Conservation (phyloP, 2,113 vertebrate genomes). For the Tursiops truncatus region DNA sequence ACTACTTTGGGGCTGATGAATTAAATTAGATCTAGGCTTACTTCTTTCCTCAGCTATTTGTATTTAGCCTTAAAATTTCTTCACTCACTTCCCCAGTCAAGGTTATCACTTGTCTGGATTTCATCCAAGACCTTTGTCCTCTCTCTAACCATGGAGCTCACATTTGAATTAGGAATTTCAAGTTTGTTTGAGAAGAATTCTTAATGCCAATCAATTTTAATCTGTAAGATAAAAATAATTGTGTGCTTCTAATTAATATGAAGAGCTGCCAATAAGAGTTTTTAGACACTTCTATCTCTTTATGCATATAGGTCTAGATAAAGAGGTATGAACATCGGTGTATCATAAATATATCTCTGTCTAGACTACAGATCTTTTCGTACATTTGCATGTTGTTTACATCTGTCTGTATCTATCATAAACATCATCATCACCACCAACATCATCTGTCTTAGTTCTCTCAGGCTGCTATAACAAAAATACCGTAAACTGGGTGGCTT, state of each 20-base stretch:
- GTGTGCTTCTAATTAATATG: conserved; percentile 5
- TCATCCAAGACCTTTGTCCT: conserved; percentile 21
- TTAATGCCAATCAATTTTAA: background rate
- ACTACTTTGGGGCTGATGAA: background rate
- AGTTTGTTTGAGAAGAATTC: conserved; percentile 16
- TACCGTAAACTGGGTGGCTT: background rate
- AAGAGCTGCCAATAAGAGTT: background rate
- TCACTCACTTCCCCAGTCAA: background rate
- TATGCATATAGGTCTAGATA: background rate
- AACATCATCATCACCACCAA: background rate
- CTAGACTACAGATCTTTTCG: background rate
- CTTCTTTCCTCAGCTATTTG: background rate
- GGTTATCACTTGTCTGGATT: conserved; percentile 17
- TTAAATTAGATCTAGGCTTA: background rate
- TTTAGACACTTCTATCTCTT: background rate
- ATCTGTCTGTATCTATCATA: background rate
- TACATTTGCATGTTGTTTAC: conserved; percentile 8
- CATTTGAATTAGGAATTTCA: conserved; percentile 31
- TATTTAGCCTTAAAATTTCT: conserved; percentile 29
- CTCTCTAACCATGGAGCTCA: background rate
- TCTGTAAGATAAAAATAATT: conserved; percentile 38
- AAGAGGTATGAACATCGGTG: background rate
- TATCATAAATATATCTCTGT: background rate
- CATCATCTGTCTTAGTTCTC: background rate
- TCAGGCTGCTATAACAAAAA: background rate